phyloP scores from a whole-genome alignment of 2,113 vertebrate species.

The Erythrocercus mccallii region DNA sequence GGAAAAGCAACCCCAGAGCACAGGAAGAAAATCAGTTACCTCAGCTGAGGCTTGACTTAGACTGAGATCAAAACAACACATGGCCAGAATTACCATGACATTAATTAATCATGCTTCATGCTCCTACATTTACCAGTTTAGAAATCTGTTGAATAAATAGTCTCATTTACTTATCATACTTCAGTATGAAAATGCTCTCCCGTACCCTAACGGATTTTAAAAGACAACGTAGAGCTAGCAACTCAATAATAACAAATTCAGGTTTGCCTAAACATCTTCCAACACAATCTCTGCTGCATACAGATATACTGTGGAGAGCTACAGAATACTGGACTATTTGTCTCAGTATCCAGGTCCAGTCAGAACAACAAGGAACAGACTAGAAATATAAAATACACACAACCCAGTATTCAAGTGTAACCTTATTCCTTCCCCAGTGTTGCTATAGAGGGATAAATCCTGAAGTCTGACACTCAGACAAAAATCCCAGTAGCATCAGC shows the following conservation, averaged over 20 bases:
- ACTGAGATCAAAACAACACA: slow-evolving; percentile 15
- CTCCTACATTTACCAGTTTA: background rate
- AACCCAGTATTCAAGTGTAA: background rate
- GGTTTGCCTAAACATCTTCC: background rate
- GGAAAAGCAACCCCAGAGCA: slow-evolving; percentile 67
- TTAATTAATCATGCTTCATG: background rate
- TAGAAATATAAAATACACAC: background rate
- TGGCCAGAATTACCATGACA: background rate
- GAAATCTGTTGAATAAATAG: background rate
- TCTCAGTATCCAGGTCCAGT: background rate
- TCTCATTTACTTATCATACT: background rate
- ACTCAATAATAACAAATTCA: background rate
- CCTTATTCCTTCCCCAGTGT: background rate
- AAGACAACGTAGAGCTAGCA: background rate
- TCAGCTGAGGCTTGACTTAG: slow-evolving; percentile 3
- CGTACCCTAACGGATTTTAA: background rate
- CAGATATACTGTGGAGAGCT: background rate
- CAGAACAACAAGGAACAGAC: background rate
- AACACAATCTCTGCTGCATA: background rate
- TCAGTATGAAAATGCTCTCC: background rate
- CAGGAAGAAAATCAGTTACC: slow-evolving; percentile 61
- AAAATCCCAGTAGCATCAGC: background rate
- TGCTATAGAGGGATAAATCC: background rate
- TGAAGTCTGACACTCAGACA: background rate
- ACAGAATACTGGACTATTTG: background rate